Percentiles rank a stretch among this genome's conserved stretches.
Conservation (phyloP, 2,888 invertebrate genomes). For the Drepana falcataria region DNA sequence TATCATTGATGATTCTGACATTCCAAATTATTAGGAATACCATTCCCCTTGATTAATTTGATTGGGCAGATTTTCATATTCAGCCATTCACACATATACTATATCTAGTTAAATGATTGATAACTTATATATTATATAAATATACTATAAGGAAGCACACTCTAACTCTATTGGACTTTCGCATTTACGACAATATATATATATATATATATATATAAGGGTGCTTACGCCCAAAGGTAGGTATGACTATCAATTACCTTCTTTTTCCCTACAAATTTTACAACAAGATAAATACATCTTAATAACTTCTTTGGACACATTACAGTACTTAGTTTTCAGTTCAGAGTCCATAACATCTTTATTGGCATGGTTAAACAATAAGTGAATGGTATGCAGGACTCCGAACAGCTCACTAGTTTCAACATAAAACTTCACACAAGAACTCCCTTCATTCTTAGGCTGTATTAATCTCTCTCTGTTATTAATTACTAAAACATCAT, state of each 20-base stretch:
- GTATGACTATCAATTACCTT: background rate
- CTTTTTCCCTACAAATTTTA: slow-evolving; percentile 32
- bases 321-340: slow-evolving; percentile 59
- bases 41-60: no score
- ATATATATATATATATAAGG: no score
- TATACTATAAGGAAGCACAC: no score
- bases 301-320: slow-evolving; percentile 59
- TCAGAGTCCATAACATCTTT: slow-evolving; percentile 45
- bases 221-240: background rate
- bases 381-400: slow-evolving; percentile 58
- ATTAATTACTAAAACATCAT: slow-evolving; percentile 43
- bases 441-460: slow-evolving; percentile 33
- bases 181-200: no score
- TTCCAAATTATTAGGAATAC: no score
- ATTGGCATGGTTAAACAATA: slow-evolving; percentile 49
- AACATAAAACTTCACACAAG: slow-evolving; percentile 49
- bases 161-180: no score
- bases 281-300: slow-evolving; percentile 57
- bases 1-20: no score
- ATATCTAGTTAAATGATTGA: no score
- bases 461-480: slow-evolving; percentile 46
- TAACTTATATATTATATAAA: no score
- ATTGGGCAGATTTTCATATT: no score
- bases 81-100: no score
- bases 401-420: slow-evolving; percentile 50